Evolutionary conservation across 92 coral and sea anemone genomes (phyloP).

Genomic region (Hydrozoanthus gracilis): DNA sequence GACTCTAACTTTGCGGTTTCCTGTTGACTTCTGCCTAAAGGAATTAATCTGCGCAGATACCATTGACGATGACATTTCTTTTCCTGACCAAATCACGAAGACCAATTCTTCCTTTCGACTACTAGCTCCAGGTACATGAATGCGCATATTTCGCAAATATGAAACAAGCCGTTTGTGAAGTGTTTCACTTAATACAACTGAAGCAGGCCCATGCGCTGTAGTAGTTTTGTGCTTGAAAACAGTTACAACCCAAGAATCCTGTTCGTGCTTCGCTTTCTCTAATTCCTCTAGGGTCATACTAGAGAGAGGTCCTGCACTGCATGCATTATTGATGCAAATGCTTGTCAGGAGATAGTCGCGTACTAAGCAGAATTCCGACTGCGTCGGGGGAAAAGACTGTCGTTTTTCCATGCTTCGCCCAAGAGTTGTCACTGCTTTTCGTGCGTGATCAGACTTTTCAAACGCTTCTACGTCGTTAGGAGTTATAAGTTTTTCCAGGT

Average conservation of each 20-base stretch:
- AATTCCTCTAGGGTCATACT: conserved; percentile 67
- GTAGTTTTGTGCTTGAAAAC: conserved; percentile 62
- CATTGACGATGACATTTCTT: conserved; percentile 59
- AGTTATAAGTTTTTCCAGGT: conserved; percentile 48
- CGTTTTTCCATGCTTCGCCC: conserved; percentile 46
- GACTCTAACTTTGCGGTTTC: conserved; percentile 18
- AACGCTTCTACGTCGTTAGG: conserved; percentile 47
- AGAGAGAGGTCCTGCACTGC: conserved; percentile 52
- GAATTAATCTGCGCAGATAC: too few species aligned
- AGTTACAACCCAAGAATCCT: conserved; percentile 52
- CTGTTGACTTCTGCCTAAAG: too few species aligned
- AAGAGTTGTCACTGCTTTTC: conserved; percentile 45
- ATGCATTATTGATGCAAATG: conserved; percentile 53
- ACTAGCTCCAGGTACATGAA: conserved; percentile 34
- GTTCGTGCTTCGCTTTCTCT: conserved; percentile 48
- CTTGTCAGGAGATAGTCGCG: conserved; percentile 51
- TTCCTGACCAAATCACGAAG: conserved; percentile 49
- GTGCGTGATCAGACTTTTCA: conserved; percentile 51
- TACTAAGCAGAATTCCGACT: conserved; percentile 50
- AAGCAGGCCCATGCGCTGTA: conserved; percentile 51
- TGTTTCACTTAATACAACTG: conserved; percentile 53
- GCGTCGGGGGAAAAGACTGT: conserved; percentile 27
- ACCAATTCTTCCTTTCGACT: conserved; percentile 27
- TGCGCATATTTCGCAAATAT: conserved; percentile 46
- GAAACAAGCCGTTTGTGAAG: conserved; percentile 49